Evolutionary conservation across 2,797 vertebrate genomes (phyloP).

Genomic region (Sebastes nivosus): DNA sequence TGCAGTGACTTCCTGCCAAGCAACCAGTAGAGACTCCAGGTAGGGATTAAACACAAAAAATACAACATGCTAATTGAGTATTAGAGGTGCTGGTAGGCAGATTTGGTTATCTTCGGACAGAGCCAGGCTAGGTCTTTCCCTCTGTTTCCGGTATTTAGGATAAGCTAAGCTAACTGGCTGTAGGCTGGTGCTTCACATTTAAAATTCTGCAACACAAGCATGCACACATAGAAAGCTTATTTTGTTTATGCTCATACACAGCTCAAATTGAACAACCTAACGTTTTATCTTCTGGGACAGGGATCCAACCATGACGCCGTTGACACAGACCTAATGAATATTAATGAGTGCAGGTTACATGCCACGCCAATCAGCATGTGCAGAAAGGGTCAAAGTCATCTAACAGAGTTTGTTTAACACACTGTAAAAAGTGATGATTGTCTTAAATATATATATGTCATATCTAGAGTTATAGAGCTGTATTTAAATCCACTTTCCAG

Average conservation of each 20-base stretch:
- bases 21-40: not conserved
- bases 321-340: constrained; percentile 33
- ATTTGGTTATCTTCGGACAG: not conserved
- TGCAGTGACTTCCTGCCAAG: not conserved
- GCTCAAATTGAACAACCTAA: not conserved
- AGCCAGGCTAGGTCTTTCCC: not conserved
- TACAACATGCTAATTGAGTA: not conserved
- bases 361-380: constrained; percentile 25
- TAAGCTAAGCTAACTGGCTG: not conserved
- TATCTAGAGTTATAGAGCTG: not conserved
- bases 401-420: constrained; percentile 31
- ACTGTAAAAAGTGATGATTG: not conserved
- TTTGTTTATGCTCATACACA: not conserved
- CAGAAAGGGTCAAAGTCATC: constrained; percentile 44
- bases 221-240: not conserved
- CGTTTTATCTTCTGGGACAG: not conserved
- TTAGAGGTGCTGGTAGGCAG: not conserved
- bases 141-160: not conserved
- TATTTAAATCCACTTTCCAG: not conserved
- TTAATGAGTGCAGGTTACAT: constrained; percentile 43
- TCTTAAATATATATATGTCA: not conserved
- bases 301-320: constrained; percentile 23
- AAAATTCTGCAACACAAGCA: not conserved
- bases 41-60: not conserved
- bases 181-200: not conserved